These are phyloP conservation scores for Reticulitermes lucifugus DNA, from an alignment of 2,888 invertebrate species.

Conservation along the genomic window DNA sequence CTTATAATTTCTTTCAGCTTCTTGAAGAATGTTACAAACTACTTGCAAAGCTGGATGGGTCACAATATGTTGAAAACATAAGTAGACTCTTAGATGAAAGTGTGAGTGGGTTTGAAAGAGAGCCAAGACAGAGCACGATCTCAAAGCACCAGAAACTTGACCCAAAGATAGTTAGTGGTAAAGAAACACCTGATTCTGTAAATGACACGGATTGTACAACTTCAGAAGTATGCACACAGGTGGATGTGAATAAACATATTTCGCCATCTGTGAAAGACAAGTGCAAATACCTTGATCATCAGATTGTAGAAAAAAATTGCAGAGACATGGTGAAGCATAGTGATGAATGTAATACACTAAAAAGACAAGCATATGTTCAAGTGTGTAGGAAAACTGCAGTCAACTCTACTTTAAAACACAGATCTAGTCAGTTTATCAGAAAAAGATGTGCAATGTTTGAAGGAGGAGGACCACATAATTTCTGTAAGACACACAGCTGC, in stretches of 20 bases:
- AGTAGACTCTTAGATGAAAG: background rate
- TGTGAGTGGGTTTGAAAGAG: background rate
- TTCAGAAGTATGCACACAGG: background rate
- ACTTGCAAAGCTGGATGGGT: constrained; percentile 6
- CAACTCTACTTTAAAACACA: background rate
- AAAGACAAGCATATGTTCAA: background rate
- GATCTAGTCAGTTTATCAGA: background rate
- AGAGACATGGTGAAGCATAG: no score
- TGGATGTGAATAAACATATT: background rate
- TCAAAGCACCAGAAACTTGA: no score
- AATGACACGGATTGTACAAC: background rate
- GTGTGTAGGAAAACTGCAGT: background rate
- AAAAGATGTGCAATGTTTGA: background rate
- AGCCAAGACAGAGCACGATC: background rate
- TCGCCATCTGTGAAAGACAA: background rate
- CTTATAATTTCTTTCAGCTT: constrained; percentile 19
- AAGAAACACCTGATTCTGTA: no score
- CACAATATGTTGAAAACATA: background rate
- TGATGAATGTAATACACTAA: background rate
- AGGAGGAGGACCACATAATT: no score
- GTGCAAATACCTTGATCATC: background rate
- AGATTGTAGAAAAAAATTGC: background rate
- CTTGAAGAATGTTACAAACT: constrained; percentile 41
- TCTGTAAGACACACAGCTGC: no score
- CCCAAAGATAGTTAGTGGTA: no score